phyloP scores from a whole-genome alignment of 2,113 vertebrate genomes.

The Salvator merianae region DNA sequence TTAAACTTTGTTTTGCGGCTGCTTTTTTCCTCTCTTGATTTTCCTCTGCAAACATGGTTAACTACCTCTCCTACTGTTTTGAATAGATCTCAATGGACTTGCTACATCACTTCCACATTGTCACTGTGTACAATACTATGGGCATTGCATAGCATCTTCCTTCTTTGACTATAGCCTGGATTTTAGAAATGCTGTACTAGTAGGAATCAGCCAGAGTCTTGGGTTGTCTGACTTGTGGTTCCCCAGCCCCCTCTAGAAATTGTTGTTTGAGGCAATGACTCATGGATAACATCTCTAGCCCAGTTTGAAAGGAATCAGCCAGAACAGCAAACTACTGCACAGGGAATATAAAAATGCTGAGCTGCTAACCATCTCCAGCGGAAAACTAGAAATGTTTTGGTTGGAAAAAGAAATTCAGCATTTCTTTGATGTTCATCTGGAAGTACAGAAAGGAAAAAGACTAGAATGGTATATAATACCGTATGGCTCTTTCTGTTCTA shows the following conservation, averaged over 20 bases:
- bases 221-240: not conserved
- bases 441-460: not conserved
- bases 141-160: not conserved
- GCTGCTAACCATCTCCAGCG: not conserved
- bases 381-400: not conserved
- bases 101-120: not conserved
- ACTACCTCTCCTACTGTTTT: not conserved
- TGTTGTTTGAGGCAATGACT: slow-evolving; percentile 51
- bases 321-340: not conserved
- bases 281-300: slow-evolving; percentile 8
- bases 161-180: not conserved
- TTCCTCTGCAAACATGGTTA: too few relatives aligned
- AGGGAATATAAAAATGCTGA: not conserved
- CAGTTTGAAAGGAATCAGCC: slow-evolving; percentile 13
- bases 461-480: not conserved
- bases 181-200: not conserved
- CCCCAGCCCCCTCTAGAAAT: slow-evolving; percentile 16
- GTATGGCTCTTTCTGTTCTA: not conserved
- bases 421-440: not conserved
- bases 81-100: not conserved
- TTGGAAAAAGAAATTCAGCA: not conserved
- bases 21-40: not conserved
- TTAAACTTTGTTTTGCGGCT: not conserved
- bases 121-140: not conserved
- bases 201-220: slow-evolving; percentile 30